These are phyloP conservation scores for Hydrophis major DNA, from an alignment of 2,797 vertebrate species.

Conservation along the genomic window DNA sequence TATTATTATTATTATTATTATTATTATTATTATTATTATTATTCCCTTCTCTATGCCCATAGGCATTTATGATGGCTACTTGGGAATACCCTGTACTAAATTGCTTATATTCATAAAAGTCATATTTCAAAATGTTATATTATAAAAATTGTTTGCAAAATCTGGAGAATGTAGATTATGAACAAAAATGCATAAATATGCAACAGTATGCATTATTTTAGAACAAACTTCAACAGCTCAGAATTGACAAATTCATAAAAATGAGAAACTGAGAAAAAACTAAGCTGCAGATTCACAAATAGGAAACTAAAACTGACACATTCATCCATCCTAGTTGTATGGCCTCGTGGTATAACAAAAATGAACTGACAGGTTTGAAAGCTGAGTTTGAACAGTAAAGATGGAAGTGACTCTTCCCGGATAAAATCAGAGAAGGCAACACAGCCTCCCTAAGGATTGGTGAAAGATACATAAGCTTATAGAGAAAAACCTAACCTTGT, in stretches of 20 bases:
- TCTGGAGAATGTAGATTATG: neutral
- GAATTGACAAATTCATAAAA: neutral
- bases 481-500: neutral
- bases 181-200: neutral
- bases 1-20: neutral
- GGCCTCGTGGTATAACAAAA: neutral
- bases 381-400: neutral
- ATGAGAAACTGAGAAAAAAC: neutral
- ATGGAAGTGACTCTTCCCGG: neutral
- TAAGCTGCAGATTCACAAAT: neutral
- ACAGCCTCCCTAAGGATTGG: neutral
- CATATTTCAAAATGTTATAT: neutral
- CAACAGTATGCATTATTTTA: neutral
- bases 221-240: neutral
- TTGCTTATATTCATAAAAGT: neutral
- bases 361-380: neutral
- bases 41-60: neutral
- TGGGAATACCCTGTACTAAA: neutral
- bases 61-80: neutral
- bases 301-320: neutral
- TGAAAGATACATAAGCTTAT: neutral
- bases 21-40: neutral
- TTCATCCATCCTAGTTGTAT: neutral
- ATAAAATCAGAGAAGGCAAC: neutral
- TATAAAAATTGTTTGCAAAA: neutral